Evolutionary conservation across 2,113 vertebrate genomes (phyloP).

Genomic region (Cephalopterus ornatus): DNA sequence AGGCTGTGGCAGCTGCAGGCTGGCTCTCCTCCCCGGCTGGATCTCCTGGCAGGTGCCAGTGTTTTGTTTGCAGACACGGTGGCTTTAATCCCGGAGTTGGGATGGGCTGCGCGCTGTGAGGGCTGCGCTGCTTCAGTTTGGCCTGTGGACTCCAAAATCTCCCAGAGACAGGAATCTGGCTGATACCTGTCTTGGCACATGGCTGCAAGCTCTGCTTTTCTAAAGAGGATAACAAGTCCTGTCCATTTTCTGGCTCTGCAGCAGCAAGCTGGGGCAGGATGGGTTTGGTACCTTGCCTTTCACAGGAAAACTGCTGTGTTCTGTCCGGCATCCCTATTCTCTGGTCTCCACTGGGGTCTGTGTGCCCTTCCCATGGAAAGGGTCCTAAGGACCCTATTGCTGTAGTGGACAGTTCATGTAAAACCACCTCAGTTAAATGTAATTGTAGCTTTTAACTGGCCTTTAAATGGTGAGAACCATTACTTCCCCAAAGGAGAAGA

Average conservation of each 20-base stretch:
- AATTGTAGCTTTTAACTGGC: neutral
- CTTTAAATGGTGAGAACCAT: neutral
- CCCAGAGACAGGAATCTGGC: neutral
- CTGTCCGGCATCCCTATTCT: neutral
- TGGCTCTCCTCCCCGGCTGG: neutral
- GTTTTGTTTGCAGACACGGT: slow-evolving; percentile 16
- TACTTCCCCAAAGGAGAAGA: neutral
- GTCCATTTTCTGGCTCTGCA: neutral
- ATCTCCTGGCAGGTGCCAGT: neutral
- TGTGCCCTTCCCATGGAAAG: neutral
- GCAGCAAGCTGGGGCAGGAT: neutral
- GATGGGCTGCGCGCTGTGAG: accelerated
- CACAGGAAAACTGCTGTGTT: neutral
- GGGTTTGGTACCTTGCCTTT: neutral
- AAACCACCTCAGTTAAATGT: neutral
- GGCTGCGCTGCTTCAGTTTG: neutral
- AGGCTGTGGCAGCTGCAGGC: neutral
- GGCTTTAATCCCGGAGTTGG: slow-evolving; percentile 20
- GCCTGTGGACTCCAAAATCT: neutral
- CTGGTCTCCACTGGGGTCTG: neutral
- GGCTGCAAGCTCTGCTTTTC: neutral
- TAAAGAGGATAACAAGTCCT: neutral
- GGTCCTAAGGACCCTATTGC: neutral
- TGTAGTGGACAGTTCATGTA: neutral
- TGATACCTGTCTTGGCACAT: slow-evolving; percentile 23